Evolutionary conservation across 2,113 vertebrate genomes (phyloP), one percentile per base, ranked within the genome.

Genomic region (Nestor notabilis): DNA sequence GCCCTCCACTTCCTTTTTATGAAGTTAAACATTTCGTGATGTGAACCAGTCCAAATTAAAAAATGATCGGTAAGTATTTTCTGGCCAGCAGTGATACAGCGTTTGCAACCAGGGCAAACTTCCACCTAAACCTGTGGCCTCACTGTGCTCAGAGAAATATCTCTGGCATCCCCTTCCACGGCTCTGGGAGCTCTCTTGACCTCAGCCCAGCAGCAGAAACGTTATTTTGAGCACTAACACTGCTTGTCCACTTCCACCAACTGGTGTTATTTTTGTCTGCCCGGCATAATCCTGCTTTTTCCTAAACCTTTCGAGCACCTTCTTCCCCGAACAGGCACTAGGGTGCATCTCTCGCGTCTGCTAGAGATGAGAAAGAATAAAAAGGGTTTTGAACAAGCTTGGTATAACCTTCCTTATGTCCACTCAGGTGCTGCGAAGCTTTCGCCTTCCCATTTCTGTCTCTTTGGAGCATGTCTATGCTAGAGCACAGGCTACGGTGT

Each of bases 201-300:
- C 17, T 47, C 63, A 41, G 31, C 31, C 18, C 13, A 20, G n/a
- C 65, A 55, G 17, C 37, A 64, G 31, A 19, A 37, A n/a, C 0
- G 1, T 28, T 28, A 3, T 25, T 76, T 44, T 46, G 10, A 65
- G 68, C 17, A 2, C 21, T 56, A 21, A 5, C 10, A 2, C 18
- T 28, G 50, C 24, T 31, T 19, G 5, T 7, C 12, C 11, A 24
- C 21, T 52, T 50, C 29, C 35, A 1, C 13, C 28, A 4, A 35
- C 43, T 0, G 1, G 16, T 9, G 16, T n/a, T 27, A 28, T 2
- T 19, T 25, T 16, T 23, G 16, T 20, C 18, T 0, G 2, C 58
- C 11, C 18, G 4, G 35, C 0, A 0, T 12, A 11, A 0, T 5
- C 11, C 5, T 18, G 25, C 33, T 37, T 21, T 17, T 28, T 35